Conservation (phyloP, 2,888 invertebrate genomes). For the Drosophila lutescens region DNA sequence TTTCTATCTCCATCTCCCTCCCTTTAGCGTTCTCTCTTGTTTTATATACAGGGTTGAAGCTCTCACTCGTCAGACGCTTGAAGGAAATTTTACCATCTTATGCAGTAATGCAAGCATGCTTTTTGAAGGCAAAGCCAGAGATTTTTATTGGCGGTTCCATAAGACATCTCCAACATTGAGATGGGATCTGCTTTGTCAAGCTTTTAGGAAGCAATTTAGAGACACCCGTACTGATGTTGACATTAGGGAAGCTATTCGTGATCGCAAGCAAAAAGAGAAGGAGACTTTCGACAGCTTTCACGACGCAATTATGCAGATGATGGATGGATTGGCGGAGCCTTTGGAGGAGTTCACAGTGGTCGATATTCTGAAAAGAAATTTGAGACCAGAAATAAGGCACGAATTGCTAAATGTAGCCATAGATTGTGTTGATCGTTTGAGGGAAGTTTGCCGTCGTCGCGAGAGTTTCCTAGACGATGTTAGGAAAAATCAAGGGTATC, state of each 20-base stretch:
- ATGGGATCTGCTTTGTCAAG: no score
- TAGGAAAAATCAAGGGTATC: background rate
- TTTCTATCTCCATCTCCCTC: no score
- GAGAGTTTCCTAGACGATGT: conserved; percentile 11
- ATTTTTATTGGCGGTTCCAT: conserved; percentile 1
- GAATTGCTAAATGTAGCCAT: no score
- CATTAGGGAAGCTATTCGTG: conserved; percentile 1
- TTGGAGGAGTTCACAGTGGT: background rate
- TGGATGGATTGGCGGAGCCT: background rate
- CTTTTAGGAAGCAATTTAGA: no score
- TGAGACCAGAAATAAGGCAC: no score
- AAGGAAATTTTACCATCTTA: no score
- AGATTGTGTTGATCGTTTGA: background rate
- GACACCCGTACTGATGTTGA: background rate
- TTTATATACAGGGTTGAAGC: no score
- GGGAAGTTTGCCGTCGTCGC: conserved; percentile 3
- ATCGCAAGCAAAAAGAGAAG: conserved; percentile 1
- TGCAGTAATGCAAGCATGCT: no score
- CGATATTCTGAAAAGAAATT: background rate
- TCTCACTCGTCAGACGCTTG: no score
- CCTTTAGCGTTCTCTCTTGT: no score
- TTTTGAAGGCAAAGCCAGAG: no score
- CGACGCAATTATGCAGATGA: conserved; percentile 2
- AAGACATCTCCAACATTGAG: background rate
- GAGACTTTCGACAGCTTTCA: background rate